phyloP scores from a whole-genome alignment of 2,113 vertebrate species.

The Theristicus caerulescens region DNA sequence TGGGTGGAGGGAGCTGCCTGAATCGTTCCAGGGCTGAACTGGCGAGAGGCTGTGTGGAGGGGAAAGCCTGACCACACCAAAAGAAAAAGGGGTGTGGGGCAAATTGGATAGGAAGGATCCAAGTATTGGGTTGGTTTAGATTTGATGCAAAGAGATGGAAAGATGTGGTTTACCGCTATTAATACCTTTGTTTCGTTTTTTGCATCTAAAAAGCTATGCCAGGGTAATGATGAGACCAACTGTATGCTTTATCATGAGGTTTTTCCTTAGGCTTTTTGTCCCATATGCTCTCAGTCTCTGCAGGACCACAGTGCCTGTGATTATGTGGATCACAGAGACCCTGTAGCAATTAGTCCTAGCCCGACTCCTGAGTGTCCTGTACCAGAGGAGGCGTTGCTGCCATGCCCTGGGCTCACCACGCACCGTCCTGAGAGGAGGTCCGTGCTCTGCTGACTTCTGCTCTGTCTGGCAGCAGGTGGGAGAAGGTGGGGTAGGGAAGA shows the following conservation, averaged over 20 bases:
- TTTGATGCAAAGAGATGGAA: neutral
- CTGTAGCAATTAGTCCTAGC: neutral
- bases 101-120: neutral
- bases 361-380: neutral
- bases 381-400: neutral
- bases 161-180: slow-evolving; percentile 23
- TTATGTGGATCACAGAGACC: neutral
- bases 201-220: neutral
- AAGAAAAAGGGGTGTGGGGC: neutral
- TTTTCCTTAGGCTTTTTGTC: neutral
- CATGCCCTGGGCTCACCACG: neutral
- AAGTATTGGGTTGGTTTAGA: neutral
- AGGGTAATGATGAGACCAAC: neutral
- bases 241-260: neutral
- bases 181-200: neutral
- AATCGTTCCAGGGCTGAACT: slow-evolving; percentile 30
- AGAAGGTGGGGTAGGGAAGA: neutral
- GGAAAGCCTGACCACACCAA: slow-evolving; percentile 16
- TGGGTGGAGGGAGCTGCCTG: slow-evolving; percentile 50
- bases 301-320: neutral
- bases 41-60: neutral
- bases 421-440: neutral
- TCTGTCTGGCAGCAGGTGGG: neutral
- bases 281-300: neutral
- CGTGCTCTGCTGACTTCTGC: neutral